Evolutionary conservation across 2,797 vertebrate genomes (phyloP), one percentile per base, ranked within the genome.

Genomic region (Botia almorhae): DNA sequence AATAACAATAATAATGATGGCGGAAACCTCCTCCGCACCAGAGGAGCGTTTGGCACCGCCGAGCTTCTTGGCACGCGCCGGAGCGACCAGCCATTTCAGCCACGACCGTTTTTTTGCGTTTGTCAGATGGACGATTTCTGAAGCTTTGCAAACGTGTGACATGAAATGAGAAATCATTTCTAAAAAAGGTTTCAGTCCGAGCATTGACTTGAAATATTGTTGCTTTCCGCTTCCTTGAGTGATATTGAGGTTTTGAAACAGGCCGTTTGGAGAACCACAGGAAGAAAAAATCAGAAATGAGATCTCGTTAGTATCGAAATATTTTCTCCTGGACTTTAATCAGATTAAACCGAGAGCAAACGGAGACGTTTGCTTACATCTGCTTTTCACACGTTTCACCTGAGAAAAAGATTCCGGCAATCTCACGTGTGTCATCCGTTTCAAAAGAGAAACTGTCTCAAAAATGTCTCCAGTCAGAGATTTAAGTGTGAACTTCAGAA

Each of bases 11-110:
- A 73, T 77, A 61, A 84, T 46, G 77, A 69, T 65, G 12, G 8
- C 70, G 39, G 74, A 61, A 71, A 12, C 79, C 80, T 58, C 80
- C 83, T 82, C 78, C 83, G 71, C 83, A 72, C 56, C 75, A 77
- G 75, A 26, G 43, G 39, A 72, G 36, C 19, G 36, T 63, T 67
- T 73, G 75, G 68, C 76, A 63, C 26, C 4, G 26, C 61, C 19
- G 55, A 50, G 74, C 33, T 50, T 14, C n/a, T 75, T 55, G 8
- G 70, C 76, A 58, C 10, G 50, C 36, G 63, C 50, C 56, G 36
- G 17, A 78, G 69, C 69, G 76, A 71, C 76, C 80, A 73, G 73
- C 76, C 60, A 4, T 64, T 72, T 77, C 64, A 76, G 63, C 63
- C 63, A 74, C 67, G 68, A 46, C 65, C 61, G 60, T 69, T 2